These are phyloP conservation scores for Biston betularia DNA, from an alignment of 2,888 invertebrate species.

Conservation along the genomic window DNA sequence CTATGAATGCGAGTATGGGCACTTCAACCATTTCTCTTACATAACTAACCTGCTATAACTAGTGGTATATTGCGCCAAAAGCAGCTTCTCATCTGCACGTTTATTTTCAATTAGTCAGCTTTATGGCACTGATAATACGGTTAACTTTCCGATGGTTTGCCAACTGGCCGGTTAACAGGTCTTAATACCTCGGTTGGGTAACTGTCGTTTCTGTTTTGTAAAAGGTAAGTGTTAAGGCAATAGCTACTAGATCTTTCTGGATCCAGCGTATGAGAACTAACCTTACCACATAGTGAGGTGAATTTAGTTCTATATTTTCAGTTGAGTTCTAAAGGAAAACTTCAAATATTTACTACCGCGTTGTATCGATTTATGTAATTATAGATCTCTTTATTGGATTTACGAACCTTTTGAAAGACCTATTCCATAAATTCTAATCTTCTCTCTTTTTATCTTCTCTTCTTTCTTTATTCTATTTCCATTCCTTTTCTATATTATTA, in stretches of 20 bases:
- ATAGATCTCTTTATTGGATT: no score
- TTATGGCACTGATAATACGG: conserved; percentile 18
- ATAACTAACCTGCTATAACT: conserved; percentile 28
- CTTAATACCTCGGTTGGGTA: conserved; percentile 23
- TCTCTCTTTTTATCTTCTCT: no score
- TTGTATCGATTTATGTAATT: no score
- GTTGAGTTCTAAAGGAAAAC: no score
- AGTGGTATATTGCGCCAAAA: conserved; percentile 32
- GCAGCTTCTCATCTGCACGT: conserved; percentile 17
- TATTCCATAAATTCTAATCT: no score
- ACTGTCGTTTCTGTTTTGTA: conserved; percentile 14
- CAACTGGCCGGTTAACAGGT: conserved; percentile 17
- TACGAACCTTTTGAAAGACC: no score
- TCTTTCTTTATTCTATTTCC: no score
- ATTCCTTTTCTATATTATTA: no score
- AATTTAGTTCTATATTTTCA: no score
- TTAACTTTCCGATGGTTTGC: conserved; percentile 21
- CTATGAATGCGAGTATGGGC: not conserved
- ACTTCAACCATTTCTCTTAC: conserved; percentile 26
- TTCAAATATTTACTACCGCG: no score
- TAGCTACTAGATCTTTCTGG: conserved; percentile 2
- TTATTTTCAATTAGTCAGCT: conserved; percentile 11
- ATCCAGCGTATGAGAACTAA: not conserved
- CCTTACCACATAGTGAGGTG: no score
- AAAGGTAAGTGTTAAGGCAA: conserved; percentile 5